Percentiles rank a stretch among this genome's conserved stretches.
phyloP scores from a whole-genome alignment of 2,113 vertebrate species.

The Pangasianodon hypophthalmus region DNA sequence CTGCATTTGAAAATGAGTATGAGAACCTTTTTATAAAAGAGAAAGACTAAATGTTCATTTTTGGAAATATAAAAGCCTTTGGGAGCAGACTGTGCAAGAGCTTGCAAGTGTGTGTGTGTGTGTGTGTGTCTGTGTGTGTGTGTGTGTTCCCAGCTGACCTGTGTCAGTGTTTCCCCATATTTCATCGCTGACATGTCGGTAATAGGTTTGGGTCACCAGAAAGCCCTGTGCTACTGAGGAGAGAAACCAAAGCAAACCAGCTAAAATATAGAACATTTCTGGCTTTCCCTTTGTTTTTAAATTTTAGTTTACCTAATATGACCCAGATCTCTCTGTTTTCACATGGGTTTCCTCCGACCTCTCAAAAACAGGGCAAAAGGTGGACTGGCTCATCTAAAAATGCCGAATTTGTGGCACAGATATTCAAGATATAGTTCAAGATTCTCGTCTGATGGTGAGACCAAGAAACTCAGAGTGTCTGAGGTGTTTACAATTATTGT shows the following conservation, averaged over 20 bases:
- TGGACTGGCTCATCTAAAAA: background rate
- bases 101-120: background rate
- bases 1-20: background rate
- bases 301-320: background rate
- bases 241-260: constrained; percentile 12
- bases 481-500: background rate
- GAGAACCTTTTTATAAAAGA: no score
- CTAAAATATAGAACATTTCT: background rate
- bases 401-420: background rate
- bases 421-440: background rate
- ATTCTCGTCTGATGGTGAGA: background rate
- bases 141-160: constrained; percentile 35
- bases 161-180: constrained; percentile 36
- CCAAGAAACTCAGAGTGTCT: background rate
- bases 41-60: constrained; percentile 1
- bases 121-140: background rate
- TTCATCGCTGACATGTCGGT: constrained; percentile 32
- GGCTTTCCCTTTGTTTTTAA: background rate
- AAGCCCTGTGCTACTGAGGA: constrained; percentile 5
- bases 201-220: constrained; percentile 40
- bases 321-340: background rate
- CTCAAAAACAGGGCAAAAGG: background rate
- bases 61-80: background rate
- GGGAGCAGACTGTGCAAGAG: background rate
- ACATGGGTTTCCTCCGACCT: background rate